Evolutionary conservation across 2,797 vertebrate species (phyloP).

Genomic region (Tympanoctomys barrerae): DNA sequence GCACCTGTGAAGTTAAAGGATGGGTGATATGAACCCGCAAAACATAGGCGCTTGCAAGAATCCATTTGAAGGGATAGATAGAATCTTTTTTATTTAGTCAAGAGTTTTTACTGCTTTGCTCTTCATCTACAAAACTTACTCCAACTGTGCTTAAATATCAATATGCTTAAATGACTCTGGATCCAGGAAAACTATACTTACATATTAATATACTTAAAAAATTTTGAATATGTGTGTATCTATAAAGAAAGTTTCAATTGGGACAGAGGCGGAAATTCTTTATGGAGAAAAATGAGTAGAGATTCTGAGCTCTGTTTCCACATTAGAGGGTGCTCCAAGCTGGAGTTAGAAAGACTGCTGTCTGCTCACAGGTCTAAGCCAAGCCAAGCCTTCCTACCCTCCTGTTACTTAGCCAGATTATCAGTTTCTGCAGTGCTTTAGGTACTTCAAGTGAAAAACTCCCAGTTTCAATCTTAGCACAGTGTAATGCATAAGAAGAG

Average conservation of each 20-base stretch:
- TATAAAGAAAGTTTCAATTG: not conserved
- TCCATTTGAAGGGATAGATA: not conserved
- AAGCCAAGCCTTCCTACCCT: not conserved
- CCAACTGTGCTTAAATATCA: not conserved
- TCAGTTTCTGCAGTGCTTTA: not conserved
- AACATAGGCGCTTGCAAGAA: not conserved
- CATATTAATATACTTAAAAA: not conserved
- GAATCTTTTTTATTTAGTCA: not conserved
- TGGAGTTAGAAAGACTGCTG: not conserved
- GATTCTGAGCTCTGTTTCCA: not conserved
- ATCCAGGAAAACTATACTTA: not conserved
- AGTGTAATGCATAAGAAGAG: not conserved
- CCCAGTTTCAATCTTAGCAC: not conserved
- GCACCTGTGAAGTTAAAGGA: not conserved
- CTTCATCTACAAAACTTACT: not conserved
- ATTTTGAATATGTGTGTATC: not conserved
- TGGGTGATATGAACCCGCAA: not conserved
- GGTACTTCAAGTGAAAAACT: not conserved
- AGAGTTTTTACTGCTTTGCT: not conserved
- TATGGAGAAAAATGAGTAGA: not conserved
- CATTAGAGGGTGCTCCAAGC: not conserved
- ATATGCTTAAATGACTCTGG: not conserved
- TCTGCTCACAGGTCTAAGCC: not conserved
- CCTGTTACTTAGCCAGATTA: not conserved
- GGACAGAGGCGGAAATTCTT: not conserved